phyloP scores from a whole-genome alignment of 2,888 invertebrate species.

The Meiosimyza decipiens region DNA sequence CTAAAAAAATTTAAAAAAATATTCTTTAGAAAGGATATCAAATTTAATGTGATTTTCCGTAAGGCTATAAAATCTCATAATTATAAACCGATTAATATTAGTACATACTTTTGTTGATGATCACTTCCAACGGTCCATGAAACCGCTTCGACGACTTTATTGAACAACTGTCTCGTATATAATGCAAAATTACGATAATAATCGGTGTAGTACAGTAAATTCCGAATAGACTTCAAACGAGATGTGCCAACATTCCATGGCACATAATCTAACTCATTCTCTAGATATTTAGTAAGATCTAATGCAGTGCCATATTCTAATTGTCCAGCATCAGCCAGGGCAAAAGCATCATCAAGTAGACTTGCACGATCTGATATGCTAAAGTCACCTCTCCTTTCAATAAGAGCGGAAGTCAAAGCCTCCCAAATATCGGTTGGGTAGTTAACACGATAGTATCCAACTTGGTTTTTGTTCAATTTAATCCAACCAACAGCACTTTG shows the following conservation, averaged over 20 bases:
- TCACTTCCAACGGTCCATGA: slow-evolving; percentile 73
- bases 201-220: slow-evolving; percentile 70
- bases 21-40: neutral
- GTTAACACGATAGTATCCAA: slow-evolving; percentile 90
- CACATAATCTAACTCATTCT: slow-evolving; percentile 74
- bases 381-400: slow-evolving; percentile 58
- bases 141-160: slow-evolving; percentile 71
- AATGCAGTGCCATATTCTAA: slow-evolving; percentile 77
- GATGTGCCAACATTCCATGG: slow-evolving; percentile 80
- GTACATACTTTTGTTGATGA: slow-evolving; percentile 62
- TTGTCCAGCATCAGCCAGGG: slow-evolving; percentile 78
- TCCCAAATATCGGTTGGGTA: slow-evolving; percentile 79
- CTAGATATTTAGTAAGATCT: slow-evolving; percentile 76
- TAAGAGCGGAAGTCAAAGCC: slow-evolving; percentile 61
- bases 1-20: neutral
- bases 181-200: slow-evolving; percentile 70
- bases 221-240: slow-evolving; percentile 69
- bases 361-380: slow-evolving; percentile 80
- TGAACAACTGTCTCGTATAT: slow-evolving; percentile 72
- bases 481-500: slow-evolving; percentile 73
- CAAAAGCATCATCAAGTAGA: slow-evolving; percentile 84
- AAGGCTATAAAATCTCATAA: too few relatives aligned
- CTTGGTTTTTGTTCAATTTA: slow-evolving; percentile 86
- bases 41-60: too few relatives aligned
- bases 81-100: neutral